Evolutionary conservation across 2,797 vertebrate genomes (phyloP).

Genomic region (Odontamblyopus rebecca): DNA sequence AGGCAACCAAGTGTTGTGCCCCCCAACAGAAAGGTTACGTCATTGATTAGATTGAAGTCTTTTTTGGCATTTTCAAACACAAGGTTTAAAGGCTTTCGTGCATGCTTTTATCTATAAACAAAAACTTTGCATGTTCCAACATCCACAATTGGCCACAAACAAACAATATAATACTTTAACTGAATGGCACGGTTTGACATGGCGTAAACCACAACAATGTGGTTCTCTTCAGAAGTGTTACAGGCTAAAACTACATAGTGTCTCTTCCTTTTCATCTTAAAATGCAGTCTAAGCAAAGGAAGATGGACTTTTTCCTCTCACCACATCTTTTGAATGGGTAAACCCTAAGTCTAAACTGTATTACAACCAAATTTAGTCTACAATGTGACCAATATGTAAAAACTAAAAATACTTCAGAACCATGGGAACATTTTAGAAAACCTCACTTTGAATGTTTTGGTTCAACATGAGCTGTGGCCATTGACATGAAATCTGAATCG

Average conservation of each 20-base stretch:
- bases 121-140: conserved; percentile 63
- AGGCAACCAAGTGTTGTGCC: no score
- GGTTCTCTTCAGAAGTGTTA: conserved; percentile 56
- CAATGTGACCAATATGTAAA: not conserved
- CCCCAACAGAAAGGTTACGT: conserved; percentile 44
- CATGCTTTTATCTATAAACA: conserved; percentile 69
- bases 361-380: conserved; percentile 34
- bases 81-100: conserved; percentile 68
- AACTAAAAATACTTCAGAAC: conserved; percentile 5
- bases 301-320: conserved; percentile 45
- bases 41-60: conserved; percentile 46
- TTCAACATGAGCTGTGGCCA: not conserved
- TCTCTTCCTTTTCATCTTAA: conserved; percentile 52
- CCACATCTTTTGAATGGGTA: conserved; percentile 29
- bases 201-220: conserved; percentile 67
- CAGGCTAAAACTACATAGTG: conserved; percentile 49
- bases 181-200: conserved; percentile 61
- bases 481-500: not conserved
- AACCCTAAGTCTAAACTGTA: conserved; percentile 31
- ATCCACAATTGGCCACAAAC: conserved; percentile 66
- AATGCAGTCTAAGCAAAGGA: conserved; percentile 59
- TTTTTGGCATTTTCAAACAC: conserved; percentile 66
- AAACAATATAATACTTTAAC: conserved; percentile 58
- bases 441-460: not conserved
- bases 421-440: not conserved